phyloP scores from a whole-genome alignment of 2,113 vertebrate genomes.

The Brachypteracias leptosomus region DNA sequence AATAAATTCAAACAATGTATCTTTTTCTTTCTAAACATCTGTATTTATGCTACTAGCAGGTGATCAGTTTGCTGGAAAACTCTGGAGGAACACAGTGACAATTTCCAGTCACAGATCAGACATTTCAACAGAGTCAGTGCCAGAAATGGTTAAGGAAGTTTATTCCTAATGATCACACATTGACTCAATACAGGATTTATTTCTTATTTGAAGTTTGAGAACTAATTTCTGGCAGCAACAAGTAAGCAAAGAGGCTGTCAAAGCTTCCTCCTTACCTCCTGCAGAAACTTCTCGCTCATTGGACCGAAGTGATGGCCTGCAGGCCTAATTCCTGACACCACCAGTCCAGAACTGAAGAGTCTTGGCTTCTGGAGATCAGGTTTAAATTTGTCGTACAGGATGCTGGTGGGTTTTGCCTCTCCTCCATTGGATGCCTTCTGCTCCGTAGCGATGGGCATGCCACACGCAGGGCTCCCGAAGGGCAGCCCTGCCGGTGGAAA shows the following conservation, averaged over 20 bases:
- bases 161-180: neutral
- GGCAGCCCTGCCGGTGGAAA: slow-evolving; percentile 73
- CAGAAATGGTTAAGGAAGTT: neutral
- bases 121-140: neutral
- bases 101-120: neutral
- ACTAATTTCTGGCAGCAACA: neutral
- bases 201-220: neutral
- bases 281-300: slow-evolving; percentile 82
- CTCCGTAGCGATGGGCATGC: slow-evolving; percentile 70
- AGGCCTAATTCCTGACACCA: slow-evolving; percentile 81
- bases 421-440: slow-evolving; percentile 50
- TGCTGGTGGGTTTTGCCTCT: slow-evolving; percentile 74
- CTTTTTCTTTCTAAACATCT: neutral
- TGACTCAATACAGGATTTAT: neutral
- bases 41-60: neutral
- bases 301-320: slow-evolving; percentile 74
- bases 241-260: neutral
- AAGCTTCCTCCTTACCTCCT: slow-evolving; percentile 77
- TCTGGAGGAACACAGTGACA: neutral
- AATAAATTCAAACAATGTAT: neutral
- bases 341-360: slow-evolving; percentile 76
- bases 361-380: slow-evolving; percentile 86
- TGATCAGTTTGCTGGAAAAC: neutral
- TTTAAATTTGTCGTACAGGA: slow-evolving; percentile 85
- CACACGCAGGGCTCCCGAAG: slow-evolving; percentile 63